phyloP scores from a whole-genome alignment of 2,113 vertebrate genomes.

The Pygoscelis antarcticus region DNA sequence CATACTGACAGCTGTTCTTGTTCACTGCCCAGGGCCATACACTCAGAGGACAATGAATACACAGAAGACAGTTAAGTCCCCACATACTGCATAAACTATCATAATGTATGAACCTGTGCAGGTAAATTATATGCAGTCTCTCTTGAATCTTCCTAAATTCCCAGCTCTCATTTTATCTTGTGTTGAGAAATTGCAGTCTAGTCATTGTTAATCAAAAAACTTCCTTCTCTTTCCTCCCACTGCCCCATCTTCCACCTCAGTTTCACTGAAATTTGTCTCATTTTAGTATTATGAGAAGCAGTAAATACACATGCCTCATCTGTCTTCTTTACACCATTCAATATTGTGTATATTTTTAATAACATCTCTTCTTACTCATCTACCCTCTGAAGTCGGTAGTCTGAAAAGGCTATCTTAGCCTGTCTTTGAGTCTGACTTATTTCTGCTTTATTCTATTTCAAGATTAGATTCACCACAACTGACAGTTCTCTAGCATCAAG shows the following conservation, averaged over 20 bases:
- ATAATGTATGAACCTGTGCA: not conserved
- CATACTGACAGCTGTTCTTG: not conserved
- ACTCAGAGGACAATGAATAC: not conserved
- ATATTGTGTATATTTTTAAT: not conserved
- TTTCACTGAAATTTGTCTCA: not conserved
- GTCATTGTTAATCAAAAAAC: not conserved
- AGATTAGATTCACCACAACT: not conserved
- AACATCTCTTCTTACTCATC: not conserved
- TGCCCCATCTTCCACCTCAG: not conserved
- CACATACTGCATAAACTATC: not conserved
- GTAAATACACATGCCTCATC: not conserved
- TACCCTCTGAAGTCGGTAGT: not conserved
- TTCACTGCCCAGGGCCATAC: not conserved
- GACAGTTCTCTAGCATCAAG: not conserved
- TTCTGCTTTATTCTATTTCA: not conserved
- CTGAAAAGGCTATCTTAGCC: not conserved
- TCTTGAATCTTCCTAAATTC: not conserved
- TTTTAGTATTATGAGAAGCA: not conserved
- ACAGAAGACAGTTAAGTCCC: not conserved
- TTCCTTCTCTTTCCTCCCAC: not conserved
- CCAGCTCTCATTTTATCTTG: not conserved
- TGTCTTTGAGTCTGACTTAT: not conserved
- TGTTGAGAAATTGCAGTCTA: not conserved
- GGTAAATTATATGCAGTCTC: not conserved
- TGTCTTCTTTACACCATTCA: not conserved